These are phyloP conservation scores for Drosophila subsilvestris DNA, from an alignment of 2,888 invertebrate species.

Conservation along the genomic window DNA sequence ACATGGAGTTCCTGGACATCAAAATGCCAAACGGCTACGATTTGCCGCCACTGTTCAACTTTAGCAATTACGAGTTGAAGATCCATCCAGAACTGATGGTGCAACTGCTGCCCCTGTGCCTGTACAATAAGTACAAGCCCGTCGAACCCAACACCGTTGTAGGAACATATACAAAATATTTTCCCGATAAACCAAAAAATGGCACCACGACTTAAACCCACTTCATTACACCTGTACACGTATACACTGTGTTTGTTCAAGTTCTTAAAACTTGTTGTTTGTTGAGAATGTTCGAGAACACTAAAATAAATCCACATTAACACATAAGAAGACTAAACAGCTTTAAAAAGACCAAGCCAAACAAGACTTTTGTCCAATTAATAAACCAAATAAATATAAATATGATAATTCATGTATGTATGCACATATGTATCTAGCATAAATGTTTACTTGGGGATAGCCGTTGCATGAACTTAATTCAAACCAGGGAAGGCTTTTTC, in stretches of 20 bases:
- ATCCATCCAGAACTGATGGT: conserved; percentile 68
- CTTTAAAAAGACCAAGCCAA: not conserved
- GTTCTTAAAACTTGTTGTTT: not conserved
- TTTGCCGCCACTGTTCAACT: conserved; percentile 98
- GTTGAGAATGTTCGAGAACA: not conserved
- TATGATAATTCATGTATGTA: no score
- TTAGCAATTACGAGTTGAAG: conserved; percentile 90
- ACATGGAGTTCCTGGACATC: conserved; percentile 90
- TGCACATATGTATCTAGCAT: not conserved
- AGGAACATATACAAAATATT: not conserved
- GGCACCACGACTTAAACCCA: not conserved
- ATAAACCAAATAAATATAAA: no score
- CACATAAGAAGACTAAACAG: no score
- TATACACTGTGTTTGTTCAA: no score
- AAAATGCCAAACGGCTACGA: conserved; percentile 95
- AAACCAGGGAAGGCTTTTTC: not conserved
- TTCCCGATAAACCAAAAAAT: not conserved
- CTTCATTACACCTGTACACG: not conserved
- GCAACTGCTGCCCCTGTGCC: conserved; percentile 47
- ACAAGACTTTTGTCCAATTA: no score
- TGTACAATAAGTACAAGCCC: conserved; percentile 1
- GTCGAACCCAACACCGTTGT: not conserved
- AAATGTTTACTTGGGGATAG: no score
- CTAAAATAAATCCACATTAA: no score
- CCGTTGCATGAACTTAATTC: not conserved